Evolutionary conservation across 37 sponge, comb jelly and placozoan species (phyloP).

Genomic region (Bolinopsis microptera): DNA sequence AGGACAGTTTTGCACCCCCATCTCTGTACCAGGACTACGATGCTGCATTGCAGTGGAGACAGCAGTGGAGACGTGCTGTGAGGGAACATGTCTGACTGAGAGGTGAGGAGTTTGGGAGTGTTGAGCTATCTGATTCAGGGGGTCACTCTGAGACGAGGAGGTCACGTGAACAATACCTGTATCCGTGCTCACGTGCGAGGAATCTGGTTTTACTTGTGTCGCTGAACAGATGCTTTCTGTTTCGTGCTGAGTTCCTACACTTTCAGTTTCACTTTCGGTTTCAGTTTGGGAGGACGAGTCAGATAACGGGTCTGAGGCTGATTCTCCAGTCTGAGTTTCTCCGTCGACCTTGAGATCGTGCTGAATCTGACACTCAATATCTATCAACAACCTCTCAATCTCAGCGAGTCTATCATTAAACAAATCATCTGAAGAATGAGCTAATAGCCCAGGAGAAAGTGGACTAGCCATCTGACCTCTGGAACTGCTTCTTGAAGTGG

Average conservation of each 20-base stretch:
- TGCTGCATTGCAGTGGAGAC: not conserved
- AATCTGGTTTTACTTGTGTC: not conserved
- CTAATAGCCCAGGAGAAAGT: not conserved
- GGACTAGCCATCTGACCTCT: not conserved
- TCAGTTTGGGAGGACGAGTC: slow-evolving; percentile 42
- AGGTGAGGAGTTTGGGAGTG: not conserved
- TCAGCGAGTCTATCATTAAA: slow-evolving; percentile 1
- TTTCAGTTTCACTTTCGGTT: slow-evolving; percentile 51
- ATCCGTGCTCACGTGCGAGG: not conserved
- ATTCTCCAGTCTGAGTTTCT: slow-evolving; percentile 29
- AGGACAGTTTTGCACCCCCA: slow-evolving; percentile 20
- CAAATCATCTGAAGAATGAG: not conserved
- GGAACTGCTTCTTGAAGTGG: not conserved
- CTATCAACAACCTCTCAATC: not conserved
- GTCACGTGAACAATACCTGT: not conserved
- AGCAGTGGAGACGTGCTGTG: not conserved
- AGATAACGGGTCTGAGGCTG: not conserved
- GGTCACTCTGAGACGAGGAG: slow-evolving; percentile 12
- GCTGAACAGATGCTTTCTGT: slow-evolving; percentile 5
- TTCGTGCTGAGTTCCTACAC: slow-evolving; percentile 42
- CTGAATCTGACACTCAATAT: slow-evolving; percentile 24
- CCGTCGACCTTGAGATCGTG: slow-evolving; percentile 44
- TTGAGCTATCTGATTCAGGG: not conserved
- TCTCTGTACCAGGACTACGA: not conserved
- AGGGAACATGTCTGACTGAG: not conserved